Conservation (phyloP, 1,140 invertebrate genomes). For the Musca vetustissima region DNA sequence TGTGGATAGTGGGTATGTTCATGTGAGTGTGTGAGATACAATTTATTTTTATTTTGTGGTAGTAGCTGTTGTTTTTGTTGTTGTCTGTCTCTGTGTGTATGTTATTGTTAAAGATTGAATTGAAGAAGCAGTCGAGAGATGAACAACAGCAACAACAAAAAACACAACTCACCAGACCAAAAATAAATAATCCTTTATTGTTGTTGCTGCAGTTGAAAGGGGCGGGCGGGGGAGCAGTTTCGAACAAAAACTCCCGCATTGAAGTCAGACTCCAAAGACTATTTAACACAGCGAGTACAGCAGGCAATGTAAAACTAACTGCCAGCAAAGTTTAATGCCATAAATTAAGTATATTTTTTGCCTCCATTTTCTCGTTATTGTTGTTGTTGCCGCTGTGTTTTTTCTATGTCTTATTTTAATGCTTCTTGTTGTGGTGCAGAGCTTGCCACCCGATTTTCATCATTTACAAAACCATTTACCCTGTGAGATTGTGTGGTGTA, state of each 20-base stretch:
- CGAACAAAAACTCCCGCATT: conserved; percentile 17
- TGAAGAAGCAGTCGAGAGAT: background rate
- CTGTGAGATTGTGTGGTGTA: too few species aligned
- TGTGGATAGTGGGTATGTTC: background rate
- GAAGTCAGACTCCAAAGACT: conserved; percentile 21
- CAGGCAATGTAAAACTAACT: conserved; percentile 12
- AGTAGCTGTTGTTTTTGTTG: too few species aligned
- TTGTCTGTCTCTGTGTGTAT: background rate
- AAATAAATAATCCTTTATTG: background rate
- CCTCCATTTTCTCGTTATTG: background rate
- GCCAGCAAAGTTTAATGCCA: conserved; percentile 22
- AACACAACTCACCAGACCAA: conserved; percentile 1
- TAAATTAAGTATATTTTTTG: conserved; percentile 19
- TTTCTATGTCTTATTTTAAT: background rate
- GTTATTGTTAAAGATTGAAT: background rate
- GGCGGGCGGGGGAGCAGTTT: background rate
- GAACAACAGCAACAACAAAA: background rate
- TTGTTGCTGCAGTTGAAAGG: background rate
- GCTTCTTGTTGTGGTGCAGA: conserved; percentile 1
- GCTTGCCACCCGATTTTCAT: too few species aligned
- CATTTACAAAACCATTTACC: too few species aligned
- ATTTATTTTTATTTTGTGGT: conserved; percentile 4
- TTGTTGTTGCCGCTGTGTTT: background rate
- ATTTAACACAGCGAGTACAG: conserved; percentile 19
- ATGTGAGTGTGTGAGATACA: background rate